Evolutionary conservation across 2,113 vertebrate species (phyloP), one percentile per base, ranked within the genome.

Genomic region (Anarhynchus alexandrinus): DNA sequence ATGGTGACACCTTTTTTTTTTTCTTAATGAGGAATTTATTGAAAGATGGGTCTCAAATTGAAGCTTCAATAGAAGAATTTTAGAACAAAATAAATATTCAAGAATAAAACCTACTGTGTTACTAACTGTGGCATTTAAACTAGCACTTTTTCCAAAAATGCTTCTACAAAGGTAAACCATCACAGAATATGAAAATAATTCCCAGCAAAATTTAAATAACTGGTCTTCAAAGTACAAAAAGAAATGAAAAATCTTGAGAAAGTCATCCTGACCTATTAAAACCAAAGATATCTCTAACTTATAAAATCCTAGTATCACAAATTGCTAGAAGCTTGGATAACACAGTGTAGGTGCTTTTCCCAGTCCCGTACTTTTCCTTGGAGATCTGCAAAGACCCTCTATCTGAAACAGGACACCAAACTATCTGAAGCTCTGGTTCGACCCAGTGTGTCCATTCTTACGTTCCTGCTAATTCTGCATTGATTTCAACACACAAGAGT

Each of bases 391-490:
- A 86, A 51, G 15, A 66, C 6, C 5, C 6, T 66, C 14, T 29
- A 0, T 11, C 34, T 55, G 34, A 66, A 67, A 78, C 7, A 84
- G 27, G 45, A 40, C 43, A 73, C 12, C 36, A 18, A 76, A 42
- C 12, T 22, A 32, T 5, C 49, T 70, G 59, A 34, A 92, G 51
- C 19, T 90, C 69, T 62, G 55, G 3, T 47, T 61, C 12, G 15
- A 73, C 6, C 51, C 73, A 58, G 0, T 3, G 22, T 22, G n/a
- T 20, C 61, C 30, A 10, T 27, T 74, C 59, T n/a, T 57, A 51
- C 0, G 0, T 26, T 80, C 36, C 59, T 70, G n/a, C 6, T 38
- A 85, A 49, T 34, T 70, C 38, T 4, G 3, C 1, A 5, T 2
- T 15, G 47, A 86, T 67, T 83, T 64, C 66, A 22, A 15, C 1